Percentiles rank a stretch among this genome's conserved stretches.
Conservation (phyloP, 1,140 invertebrate genomes). For the Condylostylus longicornis region DNA sequence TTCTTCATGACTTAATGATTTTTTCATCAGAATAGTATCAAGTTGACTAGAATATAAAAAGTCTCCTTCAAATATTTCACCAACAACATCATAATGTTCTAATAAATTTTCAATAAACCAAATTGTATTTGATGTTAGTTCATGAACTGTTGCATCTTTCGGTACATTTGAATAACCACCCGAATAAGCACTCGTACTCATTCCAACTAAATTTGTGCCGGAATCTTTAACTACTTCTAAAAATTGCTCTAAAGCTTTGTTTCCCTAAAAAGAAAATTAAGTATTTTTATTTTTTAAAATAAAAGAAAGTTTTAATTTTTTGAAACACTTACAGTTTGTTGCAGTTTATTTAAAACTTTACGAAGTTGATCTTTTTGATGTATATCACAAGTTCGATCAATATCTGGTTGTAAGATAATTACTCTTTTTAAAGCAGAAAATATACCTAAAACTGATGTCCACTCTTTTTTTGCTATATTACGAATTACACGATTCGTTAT, state of each 20-base stretch:
- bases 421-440: conserved; percentile 79
- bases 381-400: conserved; percentile 61
- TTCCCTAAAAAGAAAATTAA: conserved; percentile 41
- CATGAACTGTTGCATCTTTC: conserved; percentile 91
- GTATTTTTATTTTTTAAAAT: conserved; percentile 6
- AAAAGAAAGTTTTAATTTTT: too few species aligned
- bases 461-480: conserved; percentile 66
- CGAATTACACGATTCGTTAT: conserved; percentile 62
- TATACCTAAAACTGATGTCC: conserved; percentile 64
- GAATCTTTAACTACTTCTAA: conserved; percentile 78
- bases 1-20: conserved; percentile 32
- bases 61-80: conserved; percentile 45
- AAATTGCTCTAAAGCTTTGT: conserved; percentile 83
- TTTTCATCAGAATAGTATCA: conserved; percentile 34
- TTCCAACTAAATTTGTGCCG: conserved; percentile 49
- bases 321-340: conserved; percentile 46
- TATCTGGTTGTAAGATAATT: conserved; percentile 62
- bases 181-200: conserved; percentile 18
- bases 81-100: conserved; percentile 62
- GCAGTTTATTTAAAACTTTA: conserved; percentile 56
- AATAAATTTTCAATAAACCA: conserved; percentile 74
- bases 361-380: conserved; percentile 55
- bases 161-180: conserved; percentile 37
- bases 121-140: conserved; percentile 83
- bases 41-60: conserved; percentile 36